Evolutionary conservation across 2,113 vertebrate genomes (phyloP), one percentile per base, ranked within the genome.

Genomic region (Cyanoramphus novaezelandiae): DNA sequence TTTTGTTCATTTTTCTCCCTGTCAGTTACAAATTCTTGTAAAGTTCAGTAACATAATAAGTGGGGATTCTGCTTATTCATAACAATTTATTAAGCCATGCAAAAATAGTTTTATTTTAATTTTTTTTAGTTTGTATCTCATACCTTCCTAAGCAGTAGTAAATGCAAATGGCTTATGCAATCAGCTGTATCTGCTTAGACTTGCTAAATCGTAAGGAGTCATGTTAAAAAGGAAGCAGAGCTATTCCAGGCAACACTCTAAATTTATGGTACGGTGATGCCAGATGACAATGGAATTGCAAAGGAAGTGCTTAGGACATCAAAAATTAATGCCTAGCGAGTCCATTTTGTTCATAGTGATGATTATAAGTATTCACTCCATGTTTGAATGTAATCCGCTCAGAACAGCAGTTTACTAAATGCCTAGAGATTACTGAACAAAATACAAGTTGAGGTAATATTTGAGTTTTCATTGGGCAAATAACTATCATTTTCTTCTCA

Each of bases 241-340:
- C 64, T 92, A 59, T 93, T 94, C 33, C 71, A 86, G 92, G 65
- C 86, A 91, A 39, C 39, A 7, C 82, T 90, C 89, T 81, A 9
- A 53, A 91, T 96, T 91, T 92, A 67, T 74, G 67, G 86, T 41
- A 71, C 52, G 60, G 4, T 70, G 88, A 88, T 88, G 75, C 69
- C 39, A 83, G 85, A 83, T 93, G 93, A 92, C 93, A 96, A 70
- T 67, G 65, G 76, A 85, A 89, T 92, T 93, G 91, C 86, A 80
- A 87, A 92, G 69, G 50, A 96, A 91, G 68, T 90, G 70, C 67
- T 85, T 88, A 72, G 79, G 76, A 63, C 47, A 81, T 94, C 52
- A 96, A 87, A 95, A 96, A 95, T 94, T 81, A 96, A 96, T 94
- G 88, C 59, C 67, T 93, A 76, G 74, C 0, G 0, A 86, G 91